Conservation (phyloP, 1,140 invertebrate species). For the Monomorium pharaonis region DNA sequence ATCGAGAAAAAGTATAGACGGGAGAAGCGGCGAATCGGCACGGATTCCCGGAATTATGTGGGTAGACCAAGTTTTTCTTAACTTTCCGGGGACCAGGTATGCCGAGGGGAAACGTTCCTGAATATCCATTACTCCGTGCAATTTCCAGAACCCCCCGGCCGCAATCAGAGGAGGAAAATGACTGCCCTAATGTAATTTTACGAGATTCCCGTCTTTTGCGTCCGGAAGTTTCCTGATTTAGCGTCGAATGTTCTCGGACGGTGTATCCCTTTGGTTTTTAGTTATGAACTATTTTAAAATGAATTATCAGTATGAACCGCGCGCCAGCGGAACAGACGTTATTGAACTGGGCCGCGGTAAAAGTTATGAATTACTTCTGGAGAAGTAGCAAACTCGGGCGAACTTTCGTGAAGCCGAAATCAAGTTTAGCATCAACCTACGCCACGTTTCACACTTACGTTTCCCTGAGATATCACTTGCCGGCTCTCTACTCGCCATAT, state of each 20-base stretch:
- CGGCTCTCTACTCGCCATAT: slow-evolving; percentile 20
- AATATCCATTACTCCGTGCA: slow-evolving; percentile 52
- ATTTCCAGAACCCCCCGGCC: slow-evolving; percentile 38
- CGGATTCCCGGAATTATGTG: slow-evolving; percentile 28
- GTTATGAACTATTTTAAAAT: slow-evolving; percentile 58
- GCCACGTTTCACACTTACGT: slow-evolving; percentile 34
- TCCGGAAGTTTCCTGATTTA: slow-evolving; percentile 63
- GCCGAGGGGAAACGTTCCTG: slow-evolving; percentile 10
- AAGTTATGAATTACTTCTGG: slow-evolving; percentile 58
- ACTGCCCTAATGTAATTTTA: slow-evolving; percentile 60
- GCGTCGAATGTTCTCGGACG: slow-evolving; percentile 46
- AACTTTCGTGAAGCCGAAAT: slow-evolving; percentile 52
- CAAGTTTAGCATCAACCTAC: slow-evolving; percentile 57
- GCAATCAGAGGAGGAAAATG: slow-evolving; percentile 53
- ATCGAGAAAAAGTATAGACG: not conserved
- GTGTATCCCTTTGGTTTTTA: slow-evolving; percentile 54
- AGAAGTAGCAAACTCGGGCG: slow-evolving; percentile 48
- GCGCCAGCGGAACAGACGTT: slow-evolving; percentile 41
- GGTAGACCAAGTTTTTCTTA: slow-evolving; percentile 30
- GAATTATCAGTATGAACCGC: slow-evolving; percentile 60
- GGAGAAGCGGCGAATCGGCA: not conserved
- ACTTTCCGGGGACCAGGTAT: slow-evolving; percentile 28
- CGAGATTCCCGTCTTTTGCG: slow-evolving; percentile 39
- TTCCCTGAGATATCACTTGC: slow-evolving; percentile 48
- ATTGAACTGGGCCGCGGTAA: slow-evolving; percentile 49